Base-by-base conservation (phyloP, 2,888 invertebrate genomes). In the Ornithoptera priamus region DNA sequence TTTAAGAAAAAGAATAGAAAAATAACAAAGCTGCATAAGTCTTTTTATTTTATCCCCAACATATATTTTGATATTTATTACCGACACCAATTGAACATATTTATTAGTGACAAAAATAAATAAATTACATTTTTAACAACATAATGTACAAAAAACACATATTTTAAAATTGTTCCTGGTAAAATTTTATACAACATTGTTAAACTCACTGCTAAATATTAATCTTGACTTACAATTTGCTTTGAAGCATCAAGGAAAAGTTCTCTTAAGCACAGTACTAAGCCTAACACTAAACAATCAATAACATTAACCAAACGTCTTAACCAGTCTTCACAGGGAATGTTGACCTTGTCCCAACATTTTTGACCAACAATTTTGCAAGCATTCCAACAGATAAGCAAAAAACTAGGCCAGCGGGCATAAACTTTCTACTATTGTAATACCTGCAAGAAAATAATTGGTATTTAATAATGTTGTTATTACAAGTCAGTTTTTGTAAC, bases 341-440 rank as follows among this genome's bases (percentile, higher is more conserved):
- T 0, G 86, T 75, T 60, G 74, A 75, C 18, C 62, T 68, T 15
- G 82, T 77, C 1, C 86, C 88, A 8, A 93, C 88, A 63, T 94
- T 93, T 74, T 91, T 93, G 0, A 93, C 75, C 12, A 93, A 81
- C 67, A 94, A 84, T 75, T 93, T 92, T 1, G 88, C 89, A 2
- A 95, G 81, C 90, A 95, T 95, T 10, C 93, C 95, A 5, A 94
- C 89, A 0, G 95, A 96, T 22, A 96, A 81, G 36, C 93, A 80
- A 75, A 95, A 95, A 56, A 99, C 95, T 42, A 98, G 85, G 74
- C 99, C 99, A 30, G 99, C 98, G 18, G 99, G 99, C 98, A 99
- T 99, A 75, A 99, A 94, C 93, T 99, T 99, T 67, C 97, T 96
- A 66, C 96, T 94, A 79, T 95, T 96, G 85, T 96, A 95, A 83